Evolutionary conservation across 2,888 invertebrate genomes (phyloP).

Genomic region (Stenurella melanura): DNA sequence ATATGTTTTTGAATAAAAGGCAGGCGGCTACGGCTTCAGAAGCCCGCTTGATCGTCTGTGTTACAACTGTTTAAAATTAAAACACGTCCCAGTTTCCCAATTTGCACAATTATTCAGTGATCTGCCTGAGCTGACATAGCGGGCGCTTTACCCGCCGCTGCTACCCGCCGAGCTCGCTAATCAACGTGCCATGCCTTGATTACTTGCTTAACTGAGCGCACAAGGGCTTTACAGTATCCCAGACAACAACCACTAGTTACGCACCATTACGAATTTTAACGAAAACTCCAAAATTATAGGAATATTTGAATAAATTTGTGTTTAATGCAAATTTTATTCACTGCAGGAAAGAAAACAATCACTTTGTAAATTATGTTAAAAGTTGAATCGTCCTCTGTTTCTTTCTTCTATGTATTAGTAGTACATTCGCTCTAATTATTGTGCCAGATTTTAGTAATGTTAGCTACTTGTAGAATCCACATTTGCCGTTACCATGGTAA

Average conservation of each 20-base stretch:
- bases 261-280: slow-evolving; percentile 31
- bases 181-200: slow-evolving; percentile 60
- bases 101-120: slow-evolving; percentile 38
- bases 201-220: slow-evolving; percentile 59
- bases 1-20: no score
- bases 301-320: slow-evolving; percentile 10
- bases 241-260: slow-evolving; percentile 39
- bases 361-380: not conserved
- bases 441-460: no score
- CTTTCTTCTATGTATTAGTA: not conserved
- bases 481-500: no score
- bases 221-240: slow-evolving; percentile 47
- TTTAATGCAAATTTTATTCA: slow-evolving; percentile 9
- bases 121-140: slow-evolving; percentile 34
- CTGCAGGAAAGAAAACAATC: slow-evolving; percentile 1
- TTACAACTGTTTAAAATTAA: slow-evolving; percentile 21
- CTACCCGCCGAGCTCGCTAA: slow-evolving; percentile 55
- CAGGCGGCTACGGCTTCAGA: no score
- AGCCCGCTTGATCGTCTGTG: not conserved
- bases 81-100: slow-evolving; percentile 19
- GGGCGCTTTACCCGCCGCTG: slow-evolving; percentile 20
- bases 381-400: not conserved
- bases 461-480: no score
- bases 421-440: no score
- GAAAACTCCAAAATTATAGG: slow-evolving; percentile 17